phyloP scores from a whole-genome alignment of 2,113 vertebrate genomes.

The Pseudopipra pipra region DNA sequence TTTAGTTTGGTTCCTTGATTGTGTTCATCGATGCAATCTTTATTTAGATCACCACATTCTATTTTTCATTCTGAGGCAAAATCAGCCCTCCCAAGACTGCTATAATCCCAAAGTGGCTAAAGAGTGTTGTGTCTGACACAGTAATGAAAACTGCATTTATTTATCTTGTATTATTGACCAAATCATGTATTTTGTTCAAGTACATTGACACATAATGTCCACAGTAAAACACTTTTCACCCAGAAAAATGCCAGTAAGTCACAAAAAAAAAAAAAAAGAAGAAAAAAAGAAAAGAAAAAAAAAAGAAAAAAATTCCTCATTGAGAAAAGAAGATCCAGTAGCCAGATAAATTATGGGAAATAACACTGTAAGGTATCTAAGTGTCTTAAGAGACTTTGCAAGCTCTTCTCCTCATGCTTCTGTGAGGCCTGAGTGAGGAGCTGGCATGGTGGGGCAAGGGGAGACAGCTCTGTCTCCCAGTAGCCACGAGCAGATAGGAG shows the following conservation, averaged over 20 bases:
- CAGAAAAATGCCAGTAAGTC: background rate
- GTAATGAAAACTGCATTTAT: background rate
- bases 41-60: background rate
- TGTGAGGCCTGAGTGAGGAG: background rate
- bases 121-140: background rate
- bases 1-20: background rate
- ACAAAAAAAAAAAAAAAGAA: background rate
- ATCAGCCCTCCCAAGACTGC: background rate
- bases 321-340: background rate
- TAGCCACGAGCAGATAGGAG: background rate
- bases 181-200: background rate
- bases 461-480: background rate
- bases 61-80: background rate
- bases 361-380: background rate
- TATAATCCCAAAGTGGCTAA: background rate
- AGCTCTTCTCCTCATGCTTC: background rate
- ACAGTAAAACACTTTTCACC: background rate
- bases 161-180: background rate
- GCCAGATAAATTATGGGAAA: background rate
- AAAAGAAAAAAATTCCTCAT: fast-evolving
- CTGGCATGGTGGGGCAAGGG: fast-evolving
- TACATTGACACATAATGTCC: background rate
- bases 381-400: background rate
- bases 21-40: background rate
- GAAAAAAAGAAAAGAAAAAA: too few species aligned